Evolutionary conservation across 2,797 vertebrate genomes (phyloP), one percentile per base, ranked within the genome.

Genomic region (Momotus momota): DNA sequence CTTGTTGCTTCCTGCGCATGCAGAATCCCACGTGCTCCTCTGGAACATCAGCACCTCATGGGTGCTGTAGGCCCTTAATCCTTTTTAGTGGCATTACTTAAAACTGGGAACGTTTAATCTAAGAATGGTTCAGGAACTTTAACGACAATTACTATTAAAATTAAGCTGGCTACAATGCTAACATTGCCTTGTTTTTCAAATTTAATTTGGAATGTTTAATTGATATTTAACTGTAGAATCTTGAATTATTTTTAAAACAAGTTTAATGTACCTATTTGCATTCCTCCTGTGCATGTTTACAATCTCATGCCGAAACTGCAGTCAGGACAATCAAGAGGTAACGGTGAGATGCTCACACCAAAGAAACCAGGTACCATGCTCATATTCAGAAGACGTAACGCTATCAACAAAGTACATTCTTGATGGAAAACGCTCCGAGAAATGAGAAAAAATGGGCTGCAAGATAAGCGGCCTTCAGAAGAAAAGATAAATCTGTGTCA

Each of bases 401-500:
- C 33, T 21, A n/a, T 3, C 45, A 10, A 54, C 6, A 75, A 90
- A 91, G 70, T 3, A 57, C 6, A 46, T 43, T 77, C 29, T 16
- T 84, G 60, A 80, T 33, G 15, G 49, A 74, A 93, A 94, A 86
- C 5, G 27, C 61, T 81, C 40, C 46, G 55, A 74, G 80, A 91
- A 92, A 89, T 26, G 38, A 7, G 14, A 75, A 48, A 48, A 89
- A 80, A 35, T 4, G 25, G 52, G 45, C 48, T 79, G 80, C 26
- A 64, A 67, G 72, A 57, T 31, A 90, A 19, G 19, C 20, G 17
- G 57, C 18, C 55, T 82, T 77, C 71, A 57, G 67, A 81, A 85
- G 60, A 80, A 81, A 84, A 49, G 33, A 90, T 46, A 57, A 60
- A 92, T 81, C 27, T 83, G 49, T 69, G 90, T 87, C 90, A 93